These are phyloP conservation scores for Dicyrtomina minuta DNA, from an alignment of 2,888 invertebrate species.

Conservation along the genomic window DNA sequence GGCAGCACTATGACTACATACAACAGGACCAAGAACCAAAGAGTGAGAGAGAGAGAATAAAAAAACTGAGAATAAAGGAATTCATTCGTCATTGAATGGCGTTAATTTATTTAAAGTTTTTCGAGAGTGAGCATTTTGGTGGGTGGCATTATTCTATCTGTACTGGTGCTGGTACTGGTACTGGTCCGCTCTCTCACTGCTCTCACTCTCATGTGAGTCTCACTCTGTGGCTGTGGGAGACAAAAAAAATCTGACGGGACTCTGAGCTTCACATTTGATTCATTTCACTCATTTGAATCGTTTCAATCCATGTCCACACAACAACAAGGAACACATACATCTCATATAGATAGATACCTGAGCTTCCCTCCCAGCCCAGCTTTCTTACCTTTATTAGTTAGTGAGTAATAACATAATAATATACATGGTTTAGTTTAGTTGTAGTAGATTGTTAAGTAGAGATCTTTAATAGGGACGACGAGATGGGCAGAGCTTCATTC, in stretches of 20 bases:
- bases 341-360: too few relatives aligned
- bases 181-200: background rate
- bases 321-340: too few relatives aligned
- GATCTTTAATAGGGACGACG: too few relatives aligned
- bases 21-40: slow-evolving; percentile 5
- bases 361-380: too few relatives aligned
- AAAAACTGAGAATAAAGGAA: slow-evolving; percentile 46
- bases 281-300: background rate
- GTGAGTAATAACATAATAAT: too few relatives aligned
- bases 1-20: background rate
- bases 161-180: background rate
- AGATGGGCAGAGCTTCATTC: too few relatives aligned
- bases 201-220: too few relatives aligned
- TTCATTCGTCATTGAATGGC: slow-evolving; percentile 54
- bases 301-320: too few relatives aligned
- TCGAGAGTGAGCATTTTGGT: slow-evolving; percentile 50
- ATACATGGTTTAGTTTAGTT: too few relatives aligned
- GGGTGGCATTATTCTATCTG: slow-evolving; percentile 51
- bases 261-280: background rate
- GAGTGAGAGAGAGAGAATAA: slow-evolving; percentile 33
- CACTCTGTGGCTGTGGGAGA: slow-evolving; percentile 6
- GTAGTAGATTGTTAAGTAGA: too few relatives aligned
- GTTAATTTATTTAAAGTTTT: slow-evolving; percentile 53
- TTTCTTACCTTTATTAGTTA: too few relatives aligned
- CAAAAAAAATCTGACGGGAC: slow-evolving; percentile 18